Evolutionary conservation across 2,113 vertebrate species (phyloP), one percentile per base, ranked within the genome.

Genomic region (Petrocephalus zakoni): DNA sequence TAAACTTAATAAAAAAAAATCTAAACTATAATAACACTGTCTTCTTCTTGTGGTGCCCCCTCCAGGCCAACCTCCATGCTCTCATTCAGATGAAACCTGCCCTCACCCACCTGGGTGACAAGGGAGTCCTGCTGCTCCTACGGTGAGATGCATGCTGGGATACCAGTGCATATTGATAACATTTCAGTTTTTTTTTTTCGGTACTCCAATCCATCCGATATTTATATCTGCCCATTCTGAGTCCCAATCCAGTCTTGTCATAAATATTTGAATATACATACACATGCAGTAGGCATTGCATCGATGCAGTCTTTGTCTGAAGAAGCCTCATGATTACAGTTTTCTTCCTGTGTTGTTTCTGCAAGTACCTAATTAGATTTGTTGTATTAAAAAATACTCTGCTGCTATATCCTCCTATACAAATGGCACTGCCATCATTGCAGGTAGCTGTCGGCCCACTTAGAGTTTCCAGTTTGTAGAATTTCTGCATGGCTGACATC

Each of bases 81-180:
- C 96, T 99, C 89, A 98, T 99, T 94, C 98, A 99, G 85, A 96
- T 99, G 94, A 99, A 99, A 93, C 98, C 98, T 90, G 98, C 98
- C 90, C 95, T 99, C 90, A 97, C 98, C 91, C 98, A 99, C 91
- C 96, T 99, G 90, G 98, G 98, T 91, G 98, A 99, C 94, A 99
- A 99, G 90, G 98, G 98, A 88, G 96, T 99, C 51, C 96, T 99
- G 91, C 96, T 99, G 2, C 97, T 99, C 1, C 93, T 99, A 88
- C 97, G 98, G 98, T 99, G 94, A 94, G 81, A 22, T 34, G 34
- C 84, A 4, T 83, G 1, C 46, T 34, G 11, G 42, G 42, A 87
- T 25, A 81, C 34, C 2, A 37, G 22, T 19, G 85, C 53, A 51
- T 78, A 37, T 13, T 47, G 8, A 52, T 83, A 53, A 78, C n/a